Evolutionary conservation across 2,797 vertebrate species (phyloP).

Genomic region (Tenualosa ilisha): DNA sequence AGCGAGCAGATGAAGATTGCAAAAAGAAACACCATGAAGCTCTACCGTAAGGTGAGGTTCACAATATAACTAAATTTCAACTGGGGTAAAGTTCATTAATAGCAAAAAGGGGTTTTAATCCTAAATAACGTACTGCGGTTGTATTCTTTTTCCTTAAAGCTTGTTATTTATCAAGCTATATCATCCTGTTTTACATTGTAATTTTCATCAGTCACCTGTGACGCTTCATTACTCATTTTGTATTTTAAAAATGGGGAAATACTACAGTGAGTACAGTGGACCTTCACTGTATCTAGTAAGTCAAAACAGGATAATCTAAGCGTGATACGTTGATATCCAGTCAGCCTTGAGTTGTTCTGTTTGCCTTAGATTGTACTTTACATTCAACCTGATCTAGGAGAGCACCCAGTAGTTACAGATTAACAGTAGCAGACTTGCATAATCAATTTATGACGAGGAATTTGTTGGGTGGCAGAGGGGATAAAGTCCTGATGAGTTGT

Average conservation of each 20-base stretch:
- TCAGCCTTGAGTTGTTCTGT: not conserved
- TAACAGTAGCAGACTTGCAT: slow-evolving; percentile 55
- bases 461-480: not conserved
- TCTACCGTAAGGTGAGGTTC: slow-evolving; percentile 73
- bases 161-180: not conserved
- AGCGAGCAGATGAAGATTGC: slow-evolving; percentile 57
- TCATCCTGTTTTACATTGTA: too few relatives aligned
- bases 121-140: not conserved
- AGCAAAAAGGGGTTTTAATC: not conserved
- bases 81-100: not conserved
- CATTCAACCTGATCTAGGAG: not conserved
- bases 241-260: not conserved
- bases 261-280: not conserved
- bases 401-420: slow-evolving; percentile 52
- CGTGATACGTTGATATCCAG: not conserved
- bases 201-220: not conserved
- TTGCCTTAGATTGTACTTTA: not conserved
- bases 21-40: slow-evolving; percentile 69
- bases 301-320: not conserved
- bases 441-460: slow-evolving; percentile 41
- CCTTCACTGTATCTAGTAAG: not conserved
- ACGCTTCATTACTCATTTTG: not conserved
- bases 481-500: slow-evolving; percentile 24
- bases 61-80: not conserved
- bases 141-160: not conserved